Evolutionary conservation across 1,140 invertebrate genomes (phyloP).

Genomic region (Pseudomyrmex pallidus): DNA sequence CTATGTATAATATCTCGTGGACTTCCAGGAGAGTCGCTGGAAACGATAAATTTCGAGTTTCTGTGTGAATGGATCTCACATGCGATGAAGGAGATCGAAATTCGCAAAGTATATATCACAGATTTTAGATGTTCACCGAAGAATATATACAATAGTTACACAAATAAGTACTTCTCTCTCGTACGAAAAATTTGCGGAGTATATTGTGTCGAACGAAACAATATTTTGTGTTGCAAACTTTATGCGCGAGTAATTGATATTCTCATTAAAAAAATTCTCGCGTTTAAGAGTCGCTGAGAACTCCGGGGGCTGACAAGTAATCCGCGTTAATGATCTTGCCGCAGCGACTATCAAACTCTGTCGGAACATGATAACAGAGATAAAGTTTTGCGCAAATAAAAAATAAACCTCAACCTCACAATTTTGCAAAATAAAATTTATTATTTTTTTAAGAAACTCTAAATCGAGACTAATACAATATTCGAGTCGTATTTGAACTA

Average conservation of each 20-base stretch:
- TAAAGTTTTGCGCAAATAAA: neutral
- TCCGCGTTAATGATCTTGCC: slow-evolving; percentile 67
- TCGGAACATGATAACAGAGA: slow-evolving; percentile 3
- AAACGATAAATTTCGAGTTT: slow-evolving; percentile 26
- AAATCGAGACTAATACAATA: neutral
- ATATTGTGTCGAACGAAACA: no score
- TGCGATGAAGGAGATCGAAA: neutral
- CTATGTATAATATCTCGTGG: neutral
- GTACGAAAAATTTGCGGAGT: neutral
- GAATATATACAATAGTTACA: neutral
- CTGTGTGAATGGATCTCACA: neutral
- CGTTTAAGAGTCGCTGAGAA: slow-evolving; percentile 68
- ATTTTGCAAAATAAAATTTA: neutral
- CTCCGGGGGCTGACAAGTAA: slow-evolving; percentile 61
- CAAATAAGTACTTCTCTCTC: neutral
- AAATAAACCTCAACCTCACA: neutral
- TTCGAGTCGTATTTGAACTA: neutral
- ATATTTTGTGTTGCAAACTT: slow-evolving; percentile 4
- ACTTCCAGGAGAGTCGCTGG: slow-evolving; percentile 1
- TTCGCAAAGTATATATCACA: neutral
- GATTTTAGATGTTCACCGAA: neutral
- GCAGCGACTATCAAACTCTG: slow-evolving; percentile 59
- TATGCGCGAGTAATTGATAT: neutral
- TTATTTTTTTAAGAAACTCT: neutral
- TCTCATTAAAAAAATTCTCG: neutral